phyloP scores from a whole-genome alignment of 2,888 invertebrate genomes.

The Pinctada fucata region DNA sequence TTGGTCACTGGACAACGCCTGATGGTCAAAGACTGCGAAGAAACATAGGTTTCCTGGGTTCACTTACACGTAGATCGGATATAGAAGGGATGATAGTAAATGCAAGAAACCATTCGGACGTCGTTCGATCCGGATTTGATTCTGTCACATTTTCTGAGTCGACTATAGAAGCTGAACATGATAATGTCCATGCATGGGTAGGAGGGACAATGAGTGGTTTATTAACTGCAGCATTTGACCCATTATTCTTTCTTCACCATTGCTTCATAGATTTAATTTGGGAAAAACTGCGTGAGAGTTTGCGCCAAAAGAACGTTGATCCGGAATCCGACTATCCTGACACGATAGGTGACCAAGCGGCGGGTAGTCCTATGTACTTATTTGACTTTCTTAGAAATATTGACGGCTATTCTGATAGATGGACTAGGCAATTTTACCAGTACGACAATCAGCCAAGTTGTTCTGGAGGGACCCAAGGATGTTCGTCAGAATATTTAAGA shows the following conservation, averaged over 20 bases:
- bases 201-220: conserved; percentile 29
- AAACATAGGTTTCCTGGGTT: conserved; percentile 1
- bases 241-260: conserved; percentile 33
- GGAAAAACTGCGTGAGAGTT: conserved; percentile 30
- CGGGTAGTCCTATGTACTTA: conserved; percentile 22
- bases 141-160: neutral
- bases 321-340: conserved; percentile 38
- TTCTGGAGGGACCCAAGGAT: conserved; percentile 32
- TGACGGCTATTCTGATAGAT: conserved; percentile 44
- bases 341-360: conserved; percentile 10
- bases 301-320: conserved; percentile 27
- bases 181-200: conserved; percentile 21
- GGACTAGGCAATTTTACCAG: conserved; percentile 39
- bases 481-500: conserved; percentile 45
- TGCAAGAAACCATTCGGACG: conserved; percentile 3
- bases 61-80: neutral
- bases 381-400: conserved; percentile 32
- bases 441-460: conserved; percentile 48
- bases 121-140: neutral
- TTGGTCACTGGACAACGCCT: conserved; percentile 6
- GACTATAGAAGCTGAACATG: conserved; percentile 23
- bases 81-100: conserved; percentile 8
- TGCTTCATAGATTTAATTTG: conserved; percentile 31
- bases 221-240: conserved; percentile 25
- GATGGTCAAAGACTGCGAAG: conserved; percentile 6